Evolutionary conservation across 1,140 invertebrate species (phyloP), one percentile per base, ranked within the genome.

Genomic region (Anoplolepis gracilipes): DNA sequence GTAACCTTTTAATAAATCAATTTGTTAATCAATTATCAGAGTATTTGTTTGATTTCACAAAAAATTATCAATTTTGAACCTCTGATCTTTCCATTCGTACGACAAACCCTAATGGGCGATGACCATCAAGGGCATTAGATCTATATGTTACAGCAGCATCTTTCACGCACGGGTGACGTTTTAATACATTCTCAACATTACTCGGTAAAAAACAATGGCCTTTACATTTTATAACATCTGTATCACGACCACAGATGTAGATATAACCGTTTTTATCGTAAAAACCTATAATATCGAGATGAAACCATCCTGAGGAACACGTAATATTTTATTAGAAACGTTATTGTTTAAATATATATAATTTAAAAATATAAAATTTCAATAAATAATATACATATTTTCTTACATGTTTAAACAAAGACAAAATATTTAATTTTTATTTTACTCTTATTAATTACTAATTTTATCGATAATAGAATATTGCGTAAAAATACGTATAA

Each of bases 121-220:
- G 96, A 2, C 95, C 95, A 49, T 94, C 93, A 0, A 88, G 76
- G 65, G 88, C 8, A 89, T 97, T 94, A 3, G 96, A 95, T 6
- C 96, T 87, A 1, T 96, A 96, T 65, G 97, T 93, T 0, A 97
- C 96, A 1, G 95, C 96, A n/a, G 93, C 96, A 87, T 97, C 96
- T 39, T 89, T 89, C 2, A 97, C 94, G 6, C 88, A 93, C 3
- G 95, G 94, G 91, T 97, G 95, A 11, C 90, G 93, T 16, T 95
- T 87, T 36, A 97, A 91, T 6, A 96, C 10, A 75, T 93, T 92
- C 92, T 97, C 96, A 33, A 97, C 92, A 90, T 96, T 95, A 0
- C 95, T 93, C 3, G 97, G 97, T 0, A 96, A 90, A 3, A 96
- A 94, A 85, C 96, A 95, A 59, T 95, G 88, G 46, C 95, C 95